phyloP scores from a whole-genome alignment of 2,888 invertebrate genomes.

The Phania funesta region DNA sequence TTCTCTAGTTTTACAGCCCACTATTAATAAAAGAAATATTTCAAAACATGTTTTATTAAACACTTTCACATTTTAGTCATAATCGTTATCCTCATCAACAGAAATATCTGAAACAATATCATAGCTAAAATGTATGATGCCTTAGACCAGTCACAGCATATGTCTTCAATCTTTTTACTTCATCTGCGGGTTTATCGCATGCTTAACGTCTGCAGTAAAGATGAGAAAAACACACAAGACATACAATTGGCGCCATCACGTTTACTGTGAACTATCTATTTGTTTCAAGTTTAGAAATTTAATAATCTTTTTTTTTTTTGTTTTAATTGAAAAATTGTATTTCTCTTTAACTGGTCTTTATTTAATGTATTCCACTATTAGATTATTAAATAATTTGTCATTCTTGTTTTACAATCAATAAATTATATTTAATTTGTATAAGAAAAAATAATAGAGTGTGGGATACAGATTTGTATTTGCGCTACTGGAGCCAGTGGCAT shows the following conservation, averaged over 20 bases:
- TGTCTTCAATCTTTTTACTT: too few species aligned
- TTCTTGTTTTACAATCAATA: conserved; percentile 2
- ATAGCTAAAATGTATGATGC: too few species aligned
- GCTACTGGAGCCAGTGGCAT: too few species aligned
- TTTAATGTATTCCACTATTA: background rate
- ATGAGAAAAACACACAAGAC: background rate
- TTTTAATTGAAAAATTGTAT: conserved; percentile 33
- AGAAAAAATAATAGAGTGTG: too few species aligned
- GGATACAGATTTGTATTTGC: too few species aligned
- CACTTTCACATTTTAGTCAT: too few species aligned
- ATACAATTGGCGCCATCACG: conserved; percentile 7
- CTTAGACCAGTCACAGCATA: too few species aligned
- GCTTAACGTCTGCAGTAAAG: conserved; percentile 2
- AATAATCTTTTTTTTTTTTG: background rate
- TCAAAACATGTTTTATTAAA: too few species aligned
- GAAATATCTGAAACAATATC: background rate
- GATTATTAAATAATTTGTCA: conserved; percentile 39
- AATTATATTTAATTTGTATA: background rate
- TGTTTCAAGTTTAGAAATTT: background rate
- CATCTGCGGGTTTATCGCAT: background rate
- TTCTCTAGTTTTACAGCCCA: too few species aligned
- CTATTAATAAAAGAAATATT: too few species aligned
- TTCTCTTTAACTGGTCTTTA: conserved; percentile 11
- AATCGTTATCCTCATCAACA: background rate
- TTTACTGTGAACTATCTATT: background rate